These are phyloP conservation scores for Stramonita haemastoma DNA, from an alignment of 2,888 invertebrate genomes.

Conservation along the genomic window DNA sequence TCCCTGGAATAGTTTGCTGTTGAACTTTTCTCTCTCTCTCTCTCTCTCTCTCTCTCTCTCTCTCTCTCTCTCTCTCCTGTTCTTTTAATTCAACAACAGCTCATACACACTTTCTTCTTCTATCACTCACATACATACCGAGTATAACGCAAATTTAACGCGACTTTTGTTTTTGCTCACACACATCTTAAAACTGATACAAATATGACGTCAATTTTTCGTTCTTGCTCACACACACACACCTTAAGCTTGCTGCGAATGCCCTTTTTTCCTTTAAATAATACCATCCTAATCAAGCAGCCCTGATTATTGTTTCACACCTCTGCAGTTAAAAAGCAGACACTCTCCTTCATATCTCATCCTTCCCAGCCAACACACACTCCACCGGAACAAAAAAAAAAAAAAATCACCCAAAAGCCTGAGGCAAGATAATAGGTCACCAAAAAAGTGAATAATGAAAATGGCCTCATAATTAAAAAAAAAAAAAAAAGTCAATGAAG, in stretches of 20 bases:
- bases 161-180: neutral
- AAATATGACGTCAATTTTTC: too few species aligned
- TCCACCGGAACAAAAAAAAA: neutral
- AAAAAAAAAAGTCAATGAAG: neutral
- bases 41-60: too few species aligned
- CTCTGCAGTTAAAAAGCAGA: neutral
- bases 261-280: too few species aligned
- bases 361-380: neutral
- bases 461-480: neutral
- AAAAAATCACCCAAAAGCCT: neutral
- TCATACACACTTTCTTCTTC: too few species aligned
- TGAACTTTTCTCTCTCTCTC: too few species aligned
- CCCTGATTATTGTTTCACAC: neutral
- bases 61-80: too few species aligned
- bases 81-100: too few species aligned
- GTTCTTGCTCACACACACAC: neutral
- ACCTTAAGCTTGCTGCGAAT: neutral
- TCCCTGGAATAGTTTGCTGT: too few species aligned
- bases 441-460: constrained; percentile 7
- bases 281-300: too few species aligned
- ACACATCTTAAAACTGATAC: neutral
- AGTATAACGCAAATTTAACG: too few species aligned
- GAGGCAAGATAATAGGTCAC: constrained; percentile 18
- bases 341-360: neutral
- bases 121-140: too few species aligned